phyloP scores from a whole-genome alignment of 30 jellyfish, hydroid and myxozoan genomes.

The Aurelia sp. region DNA sequence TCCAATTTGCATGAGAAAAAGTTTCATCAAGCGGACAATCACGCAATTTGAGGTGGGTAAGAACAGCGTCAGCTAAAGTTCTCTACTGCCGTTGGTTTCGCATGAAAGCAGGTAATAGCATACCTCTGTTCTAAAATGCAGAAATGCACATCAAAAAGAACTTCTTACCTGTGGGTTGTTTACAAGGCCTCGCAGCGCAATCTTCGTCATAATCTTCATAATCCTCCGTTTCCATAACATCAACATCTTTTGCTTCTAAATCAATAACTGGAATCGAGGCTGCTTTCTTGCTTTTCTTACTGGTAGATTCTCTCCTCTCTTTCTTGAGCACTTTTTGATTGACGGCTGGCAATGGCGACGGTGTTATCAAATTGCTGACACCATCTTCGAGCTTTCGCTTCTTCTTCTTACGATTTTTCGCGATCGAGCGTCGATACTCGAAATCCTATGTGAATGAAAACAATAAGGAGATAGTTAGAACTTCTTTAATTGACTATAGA shows the following conservation, averaged over 20 bases:
- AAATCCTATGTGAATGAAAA: slow-evolving; percentile 54
- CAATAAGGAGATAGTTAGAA: too few relatives aligned
- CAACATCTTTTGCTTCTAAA: slow-evolving; percentile 50
- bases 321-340: slow-evolving; percentile 16
- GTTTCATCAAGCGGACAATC: too few relatives aligned
- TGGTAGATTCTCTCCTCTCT: slow-evolving; percentile 38
- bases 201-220: slow-evolving; percentile 88
- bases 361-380: slow-evolving; percentile 1
- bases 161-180: slow-evolving; percentile 86
- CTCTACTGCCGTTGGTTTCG: too few relatives aligned
- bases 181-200: slow-evolving; percentile 93
- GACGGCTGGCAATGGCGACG: not conserved
- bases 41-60: too few relatives aligned
- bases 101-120: too few relatives aligned
- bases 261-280: slow-evolving; percentile 5
- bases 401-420: slow-evolving; percentile 73
- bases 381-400: slow-evolving; percentile 81
- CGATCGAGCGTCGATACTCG: slow-evolving; percentile 82
- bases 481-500: too few relatives aligned
- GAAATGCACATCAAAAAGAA: too few relatives aligned
- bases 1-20: too few relatives aligned
- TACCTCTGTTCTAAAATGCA: too few relatives aligned
- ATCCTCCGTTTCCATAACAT: slow-evolving; percentile 68
- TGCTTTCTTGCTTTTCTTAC: slow-evolving; percentile 32
- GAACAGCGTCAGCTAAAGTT: too few relatives aligned